Evolutionary conservation across 2,113 vertebrate genomes (phyloP).

Genomic region (Dolichotis patagonum): DNA sequence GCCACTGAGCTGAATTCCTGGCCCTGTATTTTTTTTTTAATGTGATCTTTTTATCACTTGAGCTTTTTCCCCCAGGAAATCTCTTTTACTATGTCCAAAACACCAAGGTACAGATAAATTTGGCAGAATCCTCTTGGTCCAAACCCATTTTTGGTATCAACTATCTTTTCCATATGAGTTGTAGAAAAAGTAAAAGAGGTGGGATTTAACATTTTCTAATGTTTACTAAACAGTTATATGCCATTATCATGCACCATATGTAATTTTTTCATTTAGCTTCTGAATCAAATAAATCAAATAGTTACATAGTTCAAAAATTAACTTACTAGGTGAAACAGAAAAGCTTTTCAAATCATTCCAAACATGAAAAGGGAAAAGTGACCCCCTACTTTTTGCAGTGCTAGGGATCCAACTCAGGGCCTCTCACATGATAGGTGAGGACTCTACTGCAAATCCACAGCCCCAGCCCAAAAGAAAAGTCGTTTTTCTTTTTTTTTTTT

Average conservation of each 20-base stretch:
- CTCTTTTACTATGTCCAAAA: constrained; percentile 23
- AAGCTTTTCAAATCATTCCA: constrained; percentile 28
- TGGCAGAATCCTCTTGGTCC: neutral
- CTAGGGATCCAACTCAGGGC: neutral
- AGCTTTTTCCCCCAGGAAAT: neutral
- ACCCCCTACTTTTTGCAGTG: neutral
- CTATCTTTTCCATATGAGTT: neutral
- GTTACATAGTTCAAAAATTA: constrained; percentile 3
- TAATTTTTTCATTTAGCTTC: constrained; percentile 47
- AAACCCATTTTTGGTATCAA: constrained; percentile 6
- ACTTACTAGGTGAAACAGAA: neutral
- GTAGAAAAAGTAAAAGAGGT: constrained; percentile 34
- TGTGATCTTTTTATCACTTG: neutral
- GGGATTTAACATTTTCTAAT: neutral
- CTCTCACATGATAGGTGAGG: neutral
- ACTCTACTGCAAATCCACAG: neutral
- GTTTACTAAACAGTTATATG: neutral
- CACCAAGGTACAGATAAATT: neutral
- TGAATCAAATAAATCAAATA: constrained; percentile 49
- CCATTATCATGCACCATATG: neutral
- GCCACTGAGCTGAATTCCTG: too few species aligned
- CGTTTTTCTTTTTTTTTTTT: neutral
- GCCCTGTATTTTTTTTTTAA: neutral
- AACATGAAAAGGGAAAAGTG: constrained; percentile 30
- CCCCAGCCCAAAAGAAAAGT: neutral